Conservation (phyloP, 2,113 vertebrate genomes). For the Actinemys pallida region DNA sequence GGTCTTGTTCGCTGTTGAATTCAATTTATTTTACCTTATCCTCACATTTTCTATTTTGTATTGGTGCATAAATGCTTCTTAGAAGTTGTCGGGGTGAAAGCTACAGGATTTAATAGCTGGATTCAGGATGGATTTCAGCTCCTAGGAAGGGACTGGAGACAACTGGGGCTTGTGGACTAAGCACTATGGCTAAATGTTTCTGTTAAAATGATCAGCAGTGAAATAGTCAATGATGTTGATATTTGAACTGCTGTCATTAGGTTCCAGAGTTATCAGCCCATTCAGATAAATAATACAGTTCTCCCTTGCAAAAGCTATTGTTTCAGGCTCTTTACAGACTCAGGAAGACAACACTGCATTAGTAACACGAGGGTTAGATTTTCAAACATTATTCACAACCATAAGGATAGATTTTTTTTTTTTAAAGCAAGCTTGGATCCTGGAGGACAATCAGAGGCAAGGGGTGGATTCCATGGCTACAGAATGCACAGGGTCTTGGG, state of each 20-base stretch:
- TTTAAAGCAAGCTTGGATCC: neutral
- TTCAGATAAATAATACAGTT: neutral
- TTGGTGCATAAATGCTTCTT: neutral
- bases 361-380: neutral
- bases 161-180: neutral
- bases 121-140: neutral
- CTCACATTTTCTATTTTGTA: neutral
- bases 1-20: neutral
- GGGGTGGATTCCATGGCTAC: neutral
- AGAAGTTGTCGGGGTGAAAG: neutral
- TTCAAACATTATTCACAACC: neutral
- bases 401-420: neutral
- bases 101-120: neutral
- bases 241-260: neutral
- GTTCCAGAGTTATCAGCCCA: neutral
- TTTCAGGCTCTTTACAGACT: neutral
- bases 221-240: neutral
- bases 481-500: neutral
- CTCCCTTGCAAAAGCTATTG: neutral
- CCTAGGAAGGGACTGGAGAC: neutral
- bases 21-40: neutral
- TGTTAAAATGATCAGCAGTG: too few relatives aligned
- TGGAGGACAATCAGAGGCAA: neutral
- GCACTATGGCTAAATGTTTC: neutral
- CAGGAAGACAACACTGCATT: neutral